phyloP scores from a whole-genome alignment of 2,797 vertebrate species.

The Hapalemur alaotrensis region DNA sequence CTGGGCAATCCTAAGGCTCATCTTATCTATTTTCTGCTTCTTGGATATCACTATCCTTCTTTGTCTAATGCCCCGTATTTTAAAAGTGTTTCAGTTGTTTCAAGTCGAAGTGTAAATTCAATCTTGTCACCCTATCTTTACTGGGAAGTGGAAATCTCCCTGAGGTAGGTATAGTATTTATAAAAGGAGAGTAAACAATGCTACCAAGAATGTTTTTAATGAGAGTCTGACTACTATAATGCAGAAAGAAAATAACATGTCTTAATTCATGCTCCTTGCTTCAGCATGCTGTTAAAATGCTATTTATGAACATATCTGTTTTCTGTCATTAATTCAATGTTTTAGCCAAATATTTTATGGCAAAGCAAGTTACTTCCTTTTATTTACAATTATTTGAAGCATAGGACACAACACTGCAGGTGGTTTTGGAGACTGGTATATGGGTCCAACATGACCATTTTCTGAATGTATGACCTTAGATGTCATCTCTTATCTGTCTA shows the following conservation, averaged over 20 bases:
- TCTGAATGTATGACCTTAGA: not conserved
- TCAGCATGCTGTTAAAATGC: not conserved
- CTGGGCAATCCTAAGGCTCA: not conserved
- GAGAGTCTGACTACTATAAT: not conserved
- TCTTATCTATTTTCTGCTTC: not conserved
- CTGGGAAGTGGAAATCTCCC: not conserved
- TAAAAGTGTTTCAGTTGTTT: not conserved
- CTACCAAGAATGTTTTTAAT: not conserved
- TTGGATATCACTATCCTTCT: not conserved
- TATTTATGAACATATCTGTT: not conserved
- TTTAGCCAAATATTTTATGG: not conserved
- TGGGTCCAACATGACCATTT: not conserved
- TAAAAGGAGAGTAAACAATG: not conserved
- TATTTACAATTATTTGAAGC: not conserved
- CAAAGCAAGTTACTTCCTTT: not conserved
- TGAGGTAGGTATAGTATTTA: not conserved
- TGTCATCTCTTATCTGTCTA: not conserved
- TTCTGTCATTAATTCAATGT: not conserved
- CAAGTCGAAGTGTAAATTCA: not conserved
- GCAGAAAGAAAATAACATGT: not conserved
- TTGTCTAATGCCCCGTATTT: not conserved
- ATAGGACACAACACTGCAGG: not conserved
- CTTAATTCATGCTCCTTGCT: not conserved
- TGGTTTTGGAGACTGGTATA: not conserved
- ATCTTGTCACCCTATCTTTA: not conserved